Conservation (phyloP, 1,140 invertebrate species). For the Lamellibrachia luymesi region DNA sequence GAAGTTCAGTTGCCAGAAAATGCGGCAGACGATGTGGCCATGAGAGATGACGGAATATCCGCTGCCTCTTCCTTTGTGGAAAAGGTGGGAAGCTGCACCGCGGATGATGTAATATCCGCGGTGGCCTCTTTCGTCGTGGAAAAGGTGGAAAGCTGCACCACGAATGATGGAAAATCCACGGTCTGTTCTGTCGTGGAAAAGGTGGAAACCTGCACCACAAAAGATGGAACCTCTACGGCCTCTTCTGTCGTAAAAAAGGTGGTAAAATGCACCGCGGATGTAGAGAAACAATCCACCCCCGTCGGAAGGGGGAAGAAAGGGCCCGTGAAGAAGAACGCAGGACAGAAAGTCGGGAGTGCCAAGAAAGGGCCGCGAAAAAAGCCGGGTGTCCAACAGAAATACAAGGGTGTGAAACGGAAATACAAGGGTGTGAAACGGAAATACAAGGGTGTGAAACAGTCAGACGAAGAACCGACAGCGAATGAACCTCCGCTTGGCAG, state of each 20-base stretch:
- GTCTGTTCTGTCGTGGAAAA: not conserved
- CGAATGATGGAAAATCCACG: not conserved
- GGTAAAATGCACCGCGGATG: not conserved
- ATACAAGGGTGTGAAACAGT: not conserved
- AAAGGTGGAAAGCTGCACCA: not conserved
- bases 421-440: not conserved
- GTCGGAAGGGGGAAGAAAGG: not conserved
- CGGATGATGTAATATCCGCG: too few species aligned
- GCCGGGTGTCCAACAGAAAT: not conserved
- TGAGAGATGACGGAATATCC: too few species aligned
- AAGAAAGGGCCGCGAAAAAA: not conserved
- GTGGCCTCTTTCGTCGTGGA: not conserved
- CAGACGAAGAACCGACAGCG: not conserved
- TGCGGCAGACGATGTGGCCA: too few species aligned
- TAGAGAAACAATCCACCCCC: not conserved
- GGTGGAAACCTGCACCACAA: not conserved
- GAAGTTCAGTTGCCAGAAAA: not conserved
- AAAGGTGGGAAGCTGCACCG: too few species aligned
- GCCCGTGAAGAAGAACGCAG: not conserved
- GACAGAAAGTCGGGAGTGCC: not conserved
- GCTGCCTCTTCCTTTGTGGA: too few species aligned
- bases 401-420: not conserved
- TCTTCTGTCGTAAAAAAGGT: not conserved
- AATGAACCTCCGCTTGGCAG: not conserved
- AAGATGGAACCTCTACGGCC: not conserved